phyloP scores from a whole-genome alignment of 2,888 invertebrate species.

The Lithodes maja region DNA sequence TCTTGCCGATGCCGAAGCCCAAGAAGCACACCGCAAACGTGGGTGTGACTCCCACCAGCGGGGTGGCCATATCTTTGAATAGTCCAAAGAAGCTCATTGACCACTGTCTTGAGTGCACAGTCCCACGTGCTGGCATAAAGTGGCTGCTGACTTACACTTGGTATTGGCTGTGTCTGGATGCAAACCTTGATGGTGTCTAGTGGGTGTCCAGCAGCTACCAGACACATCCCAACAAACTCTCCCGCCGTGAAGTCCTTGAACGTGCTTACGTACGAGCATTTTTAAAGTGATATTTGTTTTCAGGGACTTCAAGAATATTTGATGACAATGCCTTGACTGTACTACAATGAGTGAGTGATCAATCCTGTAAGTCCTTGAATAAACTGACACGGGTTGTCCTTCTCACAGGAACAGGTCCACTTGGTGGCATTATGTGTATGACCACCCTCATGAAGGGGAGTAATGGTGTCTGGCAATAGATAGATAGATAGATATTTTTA shows the following conservation, averaged over 20 bases:
- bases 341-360: not conserved
- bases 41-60: slow-evolving; percentile 96
- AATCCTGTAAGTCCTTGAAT: too few species aligned
- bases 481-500: too few species aligned
- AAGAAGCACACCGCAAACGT: slow-evolving; percentile 99
- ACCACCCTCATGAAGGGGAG: too few species aligned
- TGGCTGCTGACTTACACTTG: slow-evolving; percentile 83
- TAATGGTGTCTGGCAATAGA: too few species aligned
- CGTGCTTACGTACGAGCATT: slow-evolving; percentile 75
- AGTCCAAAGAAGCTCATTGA: slow-evolving; percentile 88
- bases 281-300: too few species aligned
- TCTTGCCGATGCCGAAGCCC: slow-evolving; percentile 96
- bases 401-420: too few species aligned
- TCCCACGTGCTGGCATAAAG: slow-evolving; percentile 93
- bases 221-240: slow-evolving; percentile 96
- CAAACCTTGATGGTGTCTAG: slow-evolving; percentile 96
- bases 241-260: slow-evolving; percentile 96
- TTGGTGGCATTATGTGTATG: too few species aligned
- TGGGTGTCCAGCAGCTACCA: slow-evolving; percentile 95
- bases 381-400: too few species aligned
- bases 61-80: slow-evolving; percentile 83
- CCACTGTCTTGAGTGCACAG: slow-evolving; percentile 92
- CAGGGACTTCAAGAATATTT: too few species aligned
- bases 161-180: slow-evolving; percentile 94
- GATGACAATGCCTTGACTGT: too few species aligned